phyloP scores from a whole-genome alignment of 2,797 vertebrate species.

The Halcyon smyrnensis region DNA sequence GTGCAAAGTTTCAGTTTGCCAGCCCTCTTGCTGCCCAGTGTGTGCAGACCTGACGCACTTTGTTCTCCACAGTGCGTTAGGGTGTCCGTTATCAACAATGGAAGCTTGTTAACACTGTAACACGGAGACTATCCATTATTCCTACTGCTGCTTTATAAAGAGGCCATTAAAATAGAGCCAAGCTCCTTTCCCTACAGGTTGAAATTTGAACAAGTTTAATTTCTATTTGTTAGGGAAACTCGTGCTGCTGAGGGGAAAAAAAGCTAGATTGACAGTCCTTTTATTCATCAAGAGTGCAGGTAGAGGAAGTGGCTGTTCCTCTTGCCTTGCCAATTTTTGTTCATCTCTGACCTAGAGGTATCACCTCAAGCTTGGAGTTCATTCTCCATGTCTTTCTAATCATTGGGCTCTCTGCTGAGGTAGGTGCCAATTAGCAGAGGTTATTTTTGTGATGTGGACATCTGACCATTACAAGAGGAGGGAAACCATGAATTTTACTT shows the following conservation, averaged over 20 bases:
- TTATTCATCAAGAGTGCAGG: slow-evolving; percentile 27
- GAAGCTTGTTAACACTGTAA: slow-evolving; percentile 71
- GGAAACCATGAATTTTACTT: neutral
- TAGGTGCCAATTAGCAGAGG: slow-evolving; percentile 40
- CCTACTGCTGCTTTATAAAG: slow-evolving; percentile 49
- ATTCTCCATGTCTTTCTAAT: slow-evolving; percentile 56
- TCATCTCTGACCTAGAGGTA: slow-evolving; percentile 34
- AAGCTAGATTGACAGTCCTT: slow-evolving; percentile 48
- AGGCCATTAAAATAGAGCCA: slow-evolving; percentile 69
- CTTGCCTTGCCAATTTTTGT: slow-evolving; percentile 46
- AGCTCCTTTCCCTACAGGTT: slow-evolving; percentile 55
- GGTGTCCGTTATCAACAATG: slow-evolving; percentile 68
- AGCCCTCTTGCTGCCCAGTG: slow-evolving; percentile 20
- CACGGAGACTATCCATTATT: slow-evolving; percentile 55
- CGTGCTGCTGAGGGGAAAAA: neutral
- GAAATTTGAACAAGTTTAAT: slow-evolving; percentile 69
- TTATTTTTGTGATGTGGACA: slow-evolving; percentile 53
- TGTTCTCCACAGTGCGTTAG: slow-evolving; percentile 65
- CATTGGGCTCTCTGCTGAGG: slow-evolving; percentile 46
- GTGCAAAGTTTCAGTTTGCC: slow-evolving; percentile 39
- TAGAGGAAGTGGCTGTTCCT: slow-evolving; percentile 44
- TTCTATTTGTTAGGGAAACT: slow-evolving; percentile 72
- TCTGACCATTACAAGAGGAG: neutral
- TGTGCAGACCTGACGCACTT: slow-evolving; percentile 44
- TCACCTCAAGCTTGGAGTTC: slow-evolving; percentile 51